Evolutionary conservation across 2,888 invertebrate species (phyloP).

Genomic region (Drosophila anceps): DNA sequence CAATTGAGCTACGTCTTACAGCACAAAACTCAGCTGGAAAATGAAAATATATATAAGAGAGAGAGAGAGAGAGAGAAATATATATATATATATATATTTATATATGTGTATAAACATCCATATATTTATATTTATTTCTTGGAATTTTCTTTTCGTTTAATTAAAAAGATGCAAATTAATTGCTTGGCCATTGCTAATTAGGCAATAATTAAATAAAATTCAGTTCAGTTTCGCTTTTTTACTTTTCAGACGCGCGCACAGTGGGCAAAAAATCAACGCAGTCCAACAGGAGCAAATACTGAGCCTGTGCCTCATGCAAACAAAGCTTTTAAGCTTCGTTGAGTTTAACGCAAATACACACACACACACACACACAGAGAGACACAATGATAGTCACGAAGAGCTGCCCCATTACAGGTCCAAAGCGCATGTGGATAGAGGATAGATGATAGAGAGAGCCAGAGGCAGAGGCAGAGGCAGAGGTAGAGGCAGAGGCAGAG

Average conservation of each 20-base stretch:
- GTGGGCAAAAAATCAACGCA: conserved; percentile 40
- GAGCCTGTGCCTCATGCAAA: conserved; percentile 68
- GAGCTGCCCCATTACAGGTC: conserved; percentile 51
- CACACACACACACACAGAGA: conserved; percentile 26
- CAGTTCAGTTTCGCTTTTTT: conserved; percentile 19
- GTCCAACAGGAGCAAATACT: conserved; percentile 60
- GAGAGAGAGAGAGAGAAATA: not conserved
- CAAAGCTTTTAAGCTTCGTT: conserved; percentile 78
- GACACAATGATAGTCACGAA: conserved; percentile 25
- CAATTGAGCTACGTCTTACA: conserved; percentile 51
- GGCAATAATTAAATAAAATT: conserved; percentile 44
- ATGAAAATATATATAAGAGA: conserved; percentile 3
- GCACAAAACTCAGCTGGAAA: conserved; percentile 18
- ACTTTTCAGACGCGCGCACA: conserved; percentile 33
- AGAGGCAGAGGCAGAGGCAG: not conserved
- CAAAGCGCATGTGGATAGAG: conserved; percentile 32
- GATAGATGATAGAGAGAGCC: conserved; percentile 3
- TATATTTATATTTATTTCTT: not conserved
- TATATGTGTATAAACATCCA: not conserved
- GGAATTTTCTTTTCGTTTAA: conserved; percentile 26
- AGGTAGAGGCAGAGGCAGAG: not conserved
- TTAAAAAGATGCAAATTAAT: conserved; percentile 44
- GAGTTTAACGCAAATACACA: conserved; percentile 61
- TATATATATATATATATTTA: not conserved
- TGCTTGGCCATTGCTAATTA: conserved; percentile 41